Conservation (phyloP, 2,888 invertebrate genomes). For the Plagiodera versicolora region DNA sequence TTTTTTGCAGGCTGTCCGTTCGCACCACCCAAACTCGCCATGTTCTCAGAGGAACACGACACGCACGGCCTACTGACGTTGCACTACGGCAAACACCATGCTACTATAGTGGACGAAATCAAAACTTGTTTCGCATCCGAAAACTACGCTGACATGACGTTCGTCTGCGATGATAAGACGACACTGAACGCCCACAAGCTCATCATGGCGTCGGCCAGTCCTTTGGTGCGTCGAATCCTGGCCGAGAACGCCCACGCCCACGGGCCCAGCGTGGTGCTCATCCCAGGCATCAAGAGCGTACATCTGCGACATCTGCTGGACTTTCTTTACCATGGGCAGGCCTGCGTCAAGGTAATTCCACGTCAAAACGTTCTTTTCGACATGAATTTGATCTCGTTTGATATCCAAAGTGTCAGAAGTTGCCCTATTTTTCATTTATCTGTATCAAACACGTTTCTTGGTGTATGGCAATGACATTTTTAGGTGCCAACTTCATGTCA, state of each 20-base stretch:
- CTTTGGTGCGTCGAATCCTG: slow-evolving; percentile 76
- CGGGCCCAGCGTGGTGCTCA: slow-evolving; percentile 77
- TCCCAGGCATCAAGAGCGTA: slow-evolving; percentile 79
- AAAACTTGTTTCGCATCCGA: slow-evolving; percentile 86
- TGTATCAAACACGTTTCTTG: too few species aligned
- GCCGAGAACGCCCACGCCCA: slow-evolving; percentile 72
- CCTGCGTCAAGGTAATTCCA: slow-evolving; percentile 70
- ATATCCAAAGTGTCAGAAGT: too few species aligned
- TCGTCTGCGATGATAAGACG: slow-evolving; percentile 83
- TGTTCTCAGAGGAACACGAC: slow-evolving; percentile 60
- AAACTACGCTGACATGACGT: slow-evolving; percentile 82
- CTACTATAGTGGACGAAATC: slow-evolving; percentile 88
- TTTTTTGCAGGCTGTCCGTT: slow-evolving; percentile 44
- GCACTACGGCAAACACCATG: slow-evolving; percentile 92
- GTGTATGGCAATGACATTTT: too few species aligned
- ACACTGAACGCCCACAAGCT: slow-evolving; percentile 81
- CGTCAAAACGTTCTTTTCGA: neutral
- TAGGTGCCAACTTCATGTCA: too few species aligned
- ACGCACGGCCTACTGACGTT: slow-evolving; percentile 80
- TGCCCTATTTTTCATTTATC: too few species aligned
- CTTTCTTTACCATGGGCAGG: slow-evolving; percentile 85
- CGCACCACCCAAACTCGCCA: slow-evolving; percentile 53
- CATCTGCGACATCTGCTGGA: slow-evolving; percentile 82
- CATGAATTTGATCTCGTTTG: neutral
- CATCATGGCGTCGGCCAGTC: slow-evolving; percentile 85